phyloP scores from a whole-genome alignment of 2,113 vertebrate species.

The Okapia johnstoni region DNA sequence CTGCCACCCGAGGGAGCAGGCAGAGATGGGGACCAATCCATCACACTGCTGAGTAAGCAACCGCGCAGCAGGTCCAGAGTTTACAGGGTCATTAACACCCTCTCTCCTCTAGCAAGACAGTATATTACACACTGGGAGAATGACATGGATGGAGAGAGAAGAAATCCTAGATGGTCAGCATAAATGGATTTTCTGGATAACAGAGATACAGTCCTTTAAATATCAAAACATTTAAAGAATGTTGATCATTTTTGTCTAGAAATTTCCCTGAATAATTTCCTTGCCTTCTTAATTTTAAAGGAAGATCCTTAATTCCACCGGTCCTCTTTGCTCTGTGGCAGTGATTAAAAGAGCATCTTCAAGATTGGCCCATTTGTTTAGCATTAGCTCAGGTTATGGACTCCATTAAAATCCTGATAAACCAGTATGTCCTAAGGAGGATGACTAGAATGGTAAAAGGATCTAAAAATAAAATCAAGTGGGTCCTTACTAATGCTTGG shows the following conservation, averaged over 20 bases:
- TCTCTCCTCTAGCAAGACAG: not conserved
- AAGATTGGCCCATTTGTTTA: not conserved
- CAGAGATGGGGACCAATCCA: too few species aligned
- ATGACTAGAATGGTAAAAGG: not conserved
- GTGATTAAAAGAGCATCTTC: conserved; percentile 15
- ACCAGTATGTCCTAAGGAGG: not conserved
- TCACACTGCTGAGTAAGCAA: not conserved
- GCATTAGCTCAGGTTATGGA: not conserved
- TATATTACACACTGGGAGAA: not conserved
- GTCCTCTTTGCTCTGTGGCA: not conserved
- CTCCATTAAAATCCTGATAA: not conserved
- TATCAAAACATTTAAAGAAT: conserved; percentile 13
- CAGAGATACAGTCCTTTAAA: not conserved
- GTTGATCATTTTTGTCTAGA: not conserved
- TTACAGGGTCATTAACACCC: not conserved
- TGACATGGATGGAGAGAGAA: not conserved
- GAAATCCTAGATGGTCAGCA: not conserved
- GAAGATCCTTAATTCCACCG: not conserved
- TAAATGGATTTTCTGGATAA: not conserved
- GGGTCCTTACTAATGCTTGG: not conserved
- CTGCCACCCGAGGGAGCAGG: not conserved
- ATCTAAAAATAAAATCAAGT: not conserved
- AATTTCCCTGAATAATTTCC: not conserved
- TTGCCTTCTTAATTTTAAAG: not conserved
- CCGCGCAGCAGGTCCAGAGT: not conserved